Percentiles rank a stretch among this genome's conserved stretches.
Evolutionary conservation across 2,888 invertebrate genomes (phyloP).

Genomic region (Latrodectus elegans): DNA sequence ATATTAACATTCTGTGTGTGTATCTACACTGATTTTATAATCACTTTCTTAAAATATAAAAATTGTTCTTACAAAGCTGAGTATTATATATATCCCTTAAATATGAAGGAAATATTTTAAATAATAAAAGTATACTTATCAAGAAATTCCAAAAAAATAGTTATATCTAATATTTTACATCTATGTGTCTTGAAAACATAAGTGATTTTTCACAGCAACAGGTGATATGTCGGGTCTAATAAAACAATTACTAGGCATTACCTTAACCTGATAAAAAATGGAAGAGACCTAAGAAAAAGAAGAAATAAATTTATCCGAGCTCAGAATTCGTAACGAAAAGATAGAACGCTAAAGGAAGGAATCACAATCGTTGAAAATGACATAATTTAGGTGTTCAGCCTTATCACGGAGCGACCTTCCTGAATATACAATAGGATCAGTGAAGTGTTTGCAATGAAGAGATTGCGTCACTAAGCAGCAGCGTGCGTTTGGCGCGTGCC

Average conservation of each 20-base stretch:
- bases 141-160: too few relatives aligned
- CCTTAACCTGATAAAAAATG: background rate
- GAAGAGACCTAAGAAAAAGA: background rate
- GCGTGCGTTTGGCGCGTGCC: constrained; percentile 37
- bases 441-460: constrained; percentile 7
- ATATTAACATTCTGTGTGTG: too few relatives aligned
- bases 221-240: constrained; percentile 1
- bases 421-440: constrained; percentile 7
- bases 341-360: background rate
- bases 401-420: constrained; percentile 11
- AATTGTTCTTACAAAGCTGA: too few relatives aligned
- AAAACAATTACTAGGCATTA: background rate
- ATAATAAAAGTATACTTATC: too few relatives aligned
- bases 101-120: too few relatives aligned
- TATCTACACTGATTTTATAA: too few relatives aligned
- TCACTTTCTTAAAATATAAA: too few relatives aligned
- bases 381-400: constrained; percentile 5
- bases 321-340: background rate
- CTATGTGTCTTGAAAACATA: background rate
- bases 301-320: background rate
- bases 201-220: background rate
- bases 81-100: too few relatives aligned
- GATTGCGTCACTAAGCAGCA: constrained; percentile 1
- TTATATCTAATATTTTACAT: background rate
- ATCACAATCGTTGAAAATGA: background rate